phyloP scores from a whole-genome alignment of 2,797 vertebrate species.

The Cuniculus paca region DNA sequence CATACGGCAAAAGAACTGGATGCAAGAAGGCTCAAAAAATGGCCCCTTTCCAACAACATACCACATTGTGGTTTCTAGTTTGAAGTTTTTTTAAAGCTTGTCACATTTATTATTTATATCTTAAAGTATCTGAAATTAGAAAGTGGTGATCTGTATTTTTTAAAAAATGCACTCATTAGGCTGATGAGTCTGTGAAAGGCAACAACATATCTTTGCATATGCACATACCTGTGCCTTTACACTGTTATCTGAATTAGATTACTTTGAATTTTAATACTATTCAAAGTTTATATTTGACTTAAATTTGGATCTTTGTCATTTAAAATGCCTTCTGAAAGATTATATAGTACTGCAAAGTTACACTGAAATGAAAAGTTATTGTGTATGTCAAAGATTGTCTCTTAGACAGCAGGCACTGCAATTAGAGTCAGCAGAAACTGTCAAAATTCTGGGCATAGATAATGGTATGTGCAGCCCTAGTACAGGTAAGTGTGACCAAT shows the following conservation, averaged over 20 bases:
- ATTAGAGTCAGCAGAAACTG: constrained; percentile 51
- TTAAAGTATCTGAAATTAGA: constrained; percentile 1
- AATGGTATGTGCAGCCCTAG: constrained; percentile 68
- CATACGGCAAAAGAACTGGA: not conserved
- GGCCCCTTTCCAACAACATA: not conserved
- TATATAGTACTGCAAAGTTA: constrained; percentile 49
- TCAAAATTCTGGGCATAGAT: constrained; percentile 72
- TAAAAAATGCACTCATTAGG: not conserved
- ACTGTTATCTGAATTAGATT: not conserved
- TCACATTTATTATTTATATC: not conserved
- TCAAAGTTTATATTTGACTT: constrained; percentile 46
- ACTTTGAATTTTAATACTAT: constrained; percentile 48
- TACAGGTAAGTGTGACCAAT: constrained; percentile 75
- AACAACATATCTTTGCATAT: not conserved
- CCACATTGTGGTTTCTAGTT: not conserved
- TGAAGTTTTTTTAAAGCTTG: not conserved
- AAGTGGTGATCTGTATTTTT: not conserved
- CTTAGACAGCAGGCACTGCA: not conserved
- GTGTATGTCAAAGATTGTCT: constrained; percentile 61
- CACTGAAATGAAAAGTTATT: constrained; percentile 69
- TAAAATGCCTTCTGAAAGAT: constrained; percentile 72
- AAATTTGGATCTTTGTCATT: constrained; percentile 59
- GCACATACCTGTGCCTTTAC: not conserved
- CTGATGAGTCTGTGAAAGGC: not conserved
- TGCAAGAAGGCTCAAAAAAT: not conserved